Conservation (phyloP, 1,140 invertebrate species). For the Ostrea edulis region DNA sequence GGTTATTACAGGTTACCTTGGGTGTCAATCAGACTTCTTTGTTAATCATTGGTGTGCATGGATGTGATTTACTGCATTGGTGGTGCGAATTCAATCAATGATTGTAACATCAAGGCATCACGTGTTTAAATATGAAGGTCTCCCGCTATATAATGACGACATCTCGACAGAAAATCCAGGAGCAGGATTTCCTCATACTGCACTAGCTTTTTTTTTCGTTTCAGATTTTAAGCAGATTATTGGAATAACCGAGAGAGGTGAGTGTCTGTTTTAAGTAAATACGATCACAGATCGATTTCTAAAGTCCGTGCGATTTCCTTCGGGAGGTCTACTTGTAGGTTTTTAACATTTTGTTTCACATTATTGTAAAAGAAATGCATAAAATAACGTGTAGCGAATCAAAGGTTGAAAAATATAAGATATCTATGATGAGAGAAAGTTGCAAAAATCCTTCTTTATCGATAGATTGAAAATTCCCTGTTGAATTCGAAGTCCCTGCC, state of each 20-base stretch:
- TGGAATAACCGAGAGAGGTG: not conserved
- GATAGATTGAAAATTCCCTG: too few relatives aligned
- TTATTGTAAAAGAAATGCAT: too few relatives aligned
- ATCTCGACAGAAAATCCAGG: not conserved
- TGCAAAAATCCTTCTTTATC: too few relatives aligned
- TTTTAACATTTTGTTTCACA: too few relatives aligned
- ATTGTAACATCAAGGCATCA: not conserved
- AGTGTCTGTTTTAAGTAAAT: not conserved
- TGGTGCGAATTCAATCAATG: constrained; percentile 6
- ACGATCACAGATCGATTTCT: too few relatives aligned
- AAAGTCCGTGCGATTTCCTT: too few relatives aligned
- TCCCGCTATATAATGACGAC: constrained; percentile 23
- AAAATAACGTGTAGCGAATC: too few relatives aligned
- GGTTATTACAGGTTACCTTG: not conserved
- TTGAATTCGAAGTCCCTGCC: too few relatives aligned
- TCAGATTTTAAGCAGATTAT: not conserved
- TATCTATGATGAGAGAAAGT: too few relatives aligned
- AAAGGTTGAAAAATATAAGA: too few relatives aligned
- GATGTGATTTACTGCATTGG: not conserved
- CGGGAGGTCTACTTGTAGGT: too few relatives aligned
- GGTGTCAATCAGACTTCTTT: not conserved
- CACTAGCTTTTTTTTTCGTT: not conserved
- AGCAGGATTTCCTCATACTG: not conserved
- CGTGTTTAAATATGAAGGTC: constrained; percentile 26
- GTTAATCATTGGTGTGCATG: not conserved